Evolutionary conservation across 2,113 vertebrate genomes (phyloP).

Genomic region (Ciconia boyciana): DNA sequence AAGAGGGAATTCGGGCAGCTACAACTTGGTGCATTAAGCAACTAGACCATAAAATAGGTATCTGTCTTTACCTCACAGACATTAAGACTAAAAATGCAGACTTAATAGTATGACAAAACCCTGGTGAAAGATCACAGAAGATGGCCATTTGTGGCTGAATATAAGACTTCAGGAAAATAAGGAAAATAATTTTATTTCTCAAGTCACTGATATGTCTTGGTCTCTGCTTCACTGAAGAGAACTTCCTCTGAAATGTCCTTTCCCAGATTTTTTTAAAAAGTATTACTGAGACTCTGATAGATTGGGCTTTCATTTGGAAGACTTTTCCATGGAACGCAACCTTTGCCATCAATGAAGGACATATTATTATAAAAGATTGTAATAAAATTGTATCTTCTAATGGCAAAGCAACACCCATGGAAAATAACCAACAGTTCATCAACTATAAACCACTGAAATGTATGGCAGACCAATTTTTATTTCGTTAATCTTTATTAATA

Average conservation of each 20-base stretch:
- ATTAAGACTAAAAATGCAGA: slow-evolving; percentile 4
- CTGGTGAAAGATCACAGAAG: not conserved
- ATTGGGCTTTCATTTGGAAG: not conserved
- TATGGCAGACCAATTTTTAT: not conserved
- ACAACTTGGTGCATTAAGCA: not conserved
- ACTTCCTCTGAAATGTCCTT: not conserved
- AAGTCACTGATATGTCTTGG: not conserved
- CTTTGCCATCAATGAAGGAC: not conserved
- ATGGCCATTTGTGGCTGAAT: not conserved
- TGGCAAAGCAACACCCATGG: not conserved
- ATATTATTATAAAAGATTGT: not conserved
- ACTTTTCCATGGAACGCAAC: not conserved
- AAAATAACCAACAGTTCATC: not conserved
- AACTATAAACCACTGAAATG: not conserved
- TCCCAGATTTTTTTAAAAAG: not conserved
- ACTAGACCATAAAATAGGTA: slow-evolving; percentile 1
- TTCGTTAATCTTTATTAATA: not conserved
- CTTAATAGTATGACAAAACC: not conserved
- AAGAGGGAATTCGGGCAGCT: not conserved
- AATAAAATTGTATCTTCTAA: not conserved
- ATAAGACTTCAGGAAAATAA: not conserved
- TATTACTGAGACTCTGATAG: not conserved
- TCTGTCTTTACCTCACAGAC: not conserved
- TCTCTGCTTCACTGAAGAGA: not conserved
- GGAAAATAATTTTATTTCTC: not conserved